Evolutionary conservation across 2,113 vertebrate genomes (phyloP).

Genomic region (Stigmatopora nigra): DNA sequence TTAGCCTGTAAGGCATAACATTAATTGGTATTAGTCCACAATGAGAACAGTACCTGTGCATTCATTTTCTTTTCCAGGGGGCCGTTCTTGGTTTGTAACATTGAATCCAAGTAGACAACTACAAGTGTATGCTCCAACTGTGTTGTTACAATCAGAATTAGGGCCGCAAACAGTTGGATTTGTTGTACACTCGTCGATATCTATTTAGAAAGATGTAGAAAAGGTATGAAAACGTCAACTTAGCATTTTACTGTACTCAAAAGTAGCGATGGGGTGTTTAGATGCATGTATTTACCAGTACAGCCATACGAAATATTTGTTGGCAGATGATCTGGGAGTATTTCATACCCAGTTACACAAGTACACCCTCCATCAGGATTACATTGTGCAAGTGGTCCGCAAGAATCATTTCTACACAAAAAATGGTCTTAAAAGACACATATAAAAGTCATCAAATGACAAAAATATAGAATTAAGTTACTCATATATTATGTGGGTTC

Average conservation of each 20-base stretch:
- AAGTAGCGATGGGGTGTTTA: neutral
- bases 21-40: neutral
- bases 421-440: conserved; percentile 35
- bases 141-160: conserved; percentile 30
- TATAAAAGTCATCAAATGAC: neutral
- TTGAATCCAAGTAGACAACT: conserved; percentile 23
- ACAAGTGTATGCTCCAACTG: conserved; percentile 25
- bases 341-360: conserved; percentile 38
- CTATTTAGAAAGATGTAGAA: conserved; percentile 13
- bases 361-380: conserved; percentile 1
- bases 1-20: neutral
- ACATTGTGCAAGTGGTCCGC: conserved; percentile 50
- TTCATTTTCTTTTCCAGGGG: rapidly evolving
- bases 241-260: neutral
- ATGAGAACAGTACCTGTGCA: conserved; percentile 28
- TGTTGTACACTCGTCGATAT: conserved; percentile 37
- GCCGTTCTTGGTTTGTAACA: neutral
- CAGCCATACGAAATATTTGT: conserved; percentile 39
- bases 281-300: conserved; percentile 30
- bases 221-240: neutral
- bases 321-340: neutral
- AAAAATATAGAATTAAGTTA: neutral
- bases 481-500: neutral
- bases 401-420: conserved; percentile 16
- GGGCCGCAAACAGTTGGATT: neutral